Base-by-base conservation (phyloP, 53 echinoderm and acorn worm genomes). In the Arbacia lixula region DNA sequence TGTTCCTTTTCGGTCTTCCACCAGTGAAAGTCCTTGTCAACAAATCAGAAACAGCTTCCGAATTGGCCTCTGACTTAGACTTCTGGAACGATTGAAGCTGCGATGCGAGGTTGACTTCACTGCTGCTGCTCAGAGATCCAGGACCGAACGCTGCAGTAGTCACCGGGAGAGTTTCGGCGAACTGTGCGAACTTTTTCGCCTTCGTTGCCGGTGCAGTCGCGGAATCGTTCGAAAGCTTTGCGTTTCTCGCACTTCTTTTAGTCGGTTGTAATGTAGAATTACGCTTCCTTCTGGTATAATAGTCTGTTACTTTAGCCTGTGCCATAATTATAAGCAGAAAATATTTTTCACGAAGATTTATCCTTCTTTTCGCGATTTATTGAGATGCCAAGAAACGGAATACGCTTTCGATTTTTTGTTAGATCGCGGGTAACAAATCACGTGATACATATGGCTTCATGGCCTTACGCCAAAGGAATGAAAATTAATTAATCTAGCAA, bases 291-390 rank as follows among this genome's bases (percentile, higher is more conserved):
- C 89, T 61, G 60, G 75, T 76, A 53, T 89, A 96, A 64, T 90
- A 96, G 71, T 90, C 87, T 19, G 96, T 96, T 62, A 96, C 91
- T 60, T 87, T 90, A 17, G 84, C 79, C 60, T 95, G 95, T 21
- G 95, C 92, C 95, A 95, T 95, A 40, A 28, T 57, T 22, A n/a
- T n/a, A n/a, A n/a, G n/a, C n/a, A n/a, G n/a, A n/a, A n/a, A n/a
- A n/a, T n/a, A n/a, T n/a, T n/a, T n/a, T n/a, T n/a, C n/a, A n/a
- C n/a, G n/a, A n/a, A n/a, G n/a, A n/a, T n/a, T n/a, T n/a, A n/a
- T n/a, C n/a, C n/a, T n/a, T n/a, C n/a, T n/a, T n/a, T n/a, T n/a
- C n/a, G n/a, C n/a, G n/a, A n/a, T n/a, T n/a, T n/a, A n/a, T n/a
- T n/a, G n/a, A n/a, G n/a, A n/a, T n/a, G n/a, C n/a, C n/a, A n/a